phyloP scores from a whole-genome alignment of 2,888 invertebrate genomes.

The Nephrotoma guestfalica region DNA sequence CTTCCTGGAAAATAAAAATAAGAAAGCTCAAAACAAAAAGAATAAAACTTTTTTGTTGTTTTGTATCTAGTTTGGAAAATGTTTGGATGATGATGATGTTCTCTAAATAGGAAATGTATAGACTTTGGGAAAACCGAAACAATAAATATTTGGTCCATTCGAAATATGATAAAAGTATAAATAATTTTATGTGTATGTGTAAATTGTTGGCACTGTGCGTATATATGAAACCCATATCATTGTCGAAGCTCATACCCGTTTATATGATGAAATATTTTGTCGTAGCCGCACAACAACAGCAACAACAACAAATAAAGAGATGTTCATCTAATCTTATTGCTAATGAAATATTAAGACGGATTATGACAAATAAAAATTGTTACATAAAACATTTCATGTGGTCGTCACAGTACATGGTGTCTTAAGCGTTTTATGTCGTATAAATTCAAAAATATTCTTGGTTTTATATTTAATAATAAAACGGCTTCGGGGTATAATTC shows the following conservation, averaged over 20 bases:
- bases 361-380: background rate
- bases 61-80: background rate
- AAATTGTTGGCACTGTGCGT: no score
- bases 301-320: background rate
- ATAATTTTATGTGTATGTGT: no score
- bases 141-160: no score
- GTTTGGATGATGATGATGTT: background rate
- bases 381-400: background rate
- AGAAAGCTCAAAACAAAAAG: background rate
- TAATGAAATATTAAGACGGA: background rate
- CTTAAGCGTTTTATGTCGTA: background rate
- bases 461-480: background rate
- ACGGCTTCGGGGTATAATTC: background rate
- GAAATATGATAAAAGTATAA: no score
- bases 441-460: background rate
- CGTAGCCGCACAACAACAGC: no score
- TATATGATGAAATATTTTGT: no score
- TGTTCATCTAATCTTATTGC: background rate
- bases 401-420: background rate
- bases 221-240: background rate
- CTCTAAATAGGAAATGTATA: background rate
- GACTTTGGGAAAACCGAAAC: background rate
- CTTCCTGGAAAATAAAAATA: background rate
- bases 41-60: background rate
- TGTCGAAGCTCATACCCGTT: no score